phyloP scores from a whole-genome alignment of 2,888 invertebrate genomes.

The Thysanoteuthis rhombus region DNA sequence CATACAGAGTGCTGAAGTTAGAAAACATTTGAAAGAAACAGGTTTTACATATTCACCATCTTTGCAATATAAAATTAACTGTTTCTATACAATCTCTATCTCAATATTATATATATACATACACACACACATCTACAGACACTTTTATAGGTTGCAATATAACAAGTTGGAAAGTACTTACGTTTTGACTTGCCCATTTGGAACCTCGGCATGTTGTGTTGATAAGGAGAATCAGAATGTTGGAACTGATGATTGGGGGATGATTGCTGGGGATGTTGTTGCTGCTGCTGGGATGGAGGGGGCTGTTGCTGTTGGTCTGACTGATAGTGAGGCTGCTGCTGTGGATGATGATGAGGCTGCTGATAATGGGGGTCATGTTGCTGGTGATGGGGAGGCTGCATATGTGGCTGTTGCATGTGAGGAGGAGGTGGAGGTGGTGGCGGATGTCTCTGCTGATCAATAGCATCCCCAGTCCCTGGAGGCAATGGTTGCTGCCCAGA shows the following conservation, averaged over 20 bases:
- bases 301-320: not conserved
- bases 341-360: not conserved
- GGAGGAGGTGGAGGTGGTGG: conserved; percentile 34
- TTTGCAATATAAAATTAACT: too few relatives aligned
- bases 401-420: conserved; percentile 16
- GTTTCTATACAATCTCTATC: too few relatives aligned
- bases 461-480: conserved; percentile 31
- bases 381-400: conserved; percentile 18
- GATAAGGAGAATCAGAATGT: conserved; percentile 66
- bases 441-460: conserved; percentile 33
- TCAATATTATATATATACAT: too few relatives aligned
- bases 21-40: too few relatives aligned
- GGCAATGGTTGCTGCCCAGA: conserved; percentile 38
- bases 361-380: not conserved
- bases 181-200: not conserved
- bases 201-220: conserved; percentile 15
- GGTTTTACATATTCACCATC: too few relatives aligned
- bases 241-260: conserved; percentile 72
- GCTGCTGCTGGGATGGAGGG: not conserved
- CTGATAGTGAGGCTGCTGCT: not conserved
- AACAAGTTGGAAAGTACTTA: not conserved
- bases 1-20: too few relatives aligned
- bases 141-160: too few relatives aligned
- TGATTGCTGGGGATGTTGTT: not conserved
- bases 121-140: too few relatives aligned